phyloP scores from a whole-genome alignment of 2,888 invertebrate species.

The Sialis lutaria region DNA sequence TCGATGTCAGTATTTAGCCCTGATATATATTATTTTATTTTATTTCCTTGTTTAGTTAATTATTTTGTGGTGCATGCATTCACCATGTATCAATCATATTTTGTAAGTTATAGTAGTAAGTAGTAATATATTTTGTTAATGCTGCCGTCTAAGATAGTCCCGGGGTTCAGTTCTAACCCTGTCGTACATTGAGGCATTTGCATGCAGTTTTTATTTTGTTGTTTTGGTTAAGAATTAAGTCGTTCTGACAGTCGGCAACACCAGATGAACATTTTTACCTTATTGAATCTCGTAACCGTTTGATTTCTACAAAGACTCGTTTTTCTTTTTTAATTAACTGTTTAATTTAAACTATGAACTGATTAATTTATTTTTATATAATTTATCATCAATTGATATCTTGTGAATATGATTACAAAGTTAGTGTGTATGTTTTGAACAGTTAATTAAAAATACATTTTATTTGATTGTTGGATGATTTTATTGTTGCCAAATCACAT shows the following conservation, averaged over 20 bases:
- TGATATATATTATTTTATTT: conserved; percentile 4
- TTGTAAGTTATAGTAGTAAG: conserved; percentile 24
- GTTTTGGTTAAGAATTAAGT: not conserved
- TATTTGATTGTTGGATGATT: no score
- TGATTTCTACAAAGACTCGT: not conserved
- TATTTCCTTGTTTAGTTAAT: not conserved
- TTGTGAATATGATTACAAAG: no score
- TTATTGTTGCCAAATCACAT: no score
- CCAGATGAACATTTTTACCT: not conserved
- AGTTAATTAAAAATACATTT: no score
- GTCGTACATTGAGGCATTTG: conserved; percentile 1
- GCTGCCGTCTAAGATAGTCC: conserved; percentile 19
- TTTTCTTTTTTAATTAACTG: no score
- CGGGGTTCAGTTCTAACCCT: conserved; percentile 24
- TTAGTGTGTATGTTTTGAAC: no score
- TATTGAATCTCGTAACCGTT: not conserved
- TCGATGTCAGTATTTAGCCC: no score
- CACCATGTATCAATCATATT: conserved; percentile 12
- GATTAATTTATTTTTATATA: no score
- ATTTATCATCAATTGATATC: no score
- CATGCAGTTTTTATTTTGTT: conserved; percentile 3
- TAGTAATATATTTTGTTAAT: conserved; percentile 24
- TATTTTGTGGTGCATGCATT: conserved; percentile 26
- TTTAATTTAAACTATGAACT: no score
- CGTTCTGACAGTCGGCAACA: not conserved